phyloP scores from a whole-genome alignment of 2,888 invertebrate genomes.

The Euproctis similis region DNA sequence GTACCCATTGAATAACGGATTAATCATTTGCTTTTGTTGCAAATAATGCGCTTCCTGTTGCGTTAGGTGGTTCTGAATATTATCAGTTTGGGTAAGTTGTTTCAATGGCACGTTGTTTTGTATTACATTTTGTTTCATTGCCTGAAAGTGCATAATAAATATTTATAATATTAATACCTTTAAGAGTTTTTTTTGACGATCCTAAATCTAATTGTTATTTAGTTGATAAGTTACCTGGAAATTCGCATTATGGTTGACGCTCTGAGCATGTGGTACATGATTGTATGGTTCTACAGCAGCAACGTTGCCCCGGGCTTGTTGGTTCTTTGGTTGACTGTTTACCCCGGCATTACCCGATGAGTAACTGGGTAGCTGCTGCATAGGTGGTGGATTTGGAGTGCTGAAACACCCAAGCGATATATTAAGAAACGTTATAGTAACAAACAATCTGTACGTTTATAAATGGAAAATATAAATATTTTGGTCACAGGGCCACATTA shows the following conservation, averaged over 20 bases:
- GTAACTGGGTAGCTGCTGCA: slow-evolving; percentile 68
- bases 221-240: slow-evolving; percentile 45
- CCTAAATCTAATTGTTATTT: no score
- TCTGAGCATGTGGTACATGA: slow-evolving; percentile 83
- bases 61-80: slow-evolving; percentile 62
- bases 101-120: slow-evolving; percentile 74
- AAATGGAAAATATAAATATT: no score
- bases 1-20: slow-evolving; percentile 65
- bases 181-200: no score
- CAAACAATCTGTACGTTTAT: no score
- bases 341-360: slow-evolving; percentile 45
- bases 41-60: slow-evolving; percentile 71
- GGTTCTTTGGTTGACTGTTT: slow-evolving; percentile 66
- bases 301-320: slow-evolving; percentile 83
- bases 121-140: slow-evolving; percentile 65
- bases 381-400: slow-evolving; percentile 61
- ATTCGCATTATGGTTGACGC: slow-evolving; percentile 62
- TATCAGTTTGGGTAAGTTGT: slow-evolving; percentile 67
- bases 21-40: slow-evolving; percentile 72
- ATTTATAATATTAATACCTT: not conserved
- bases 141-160: slow-evolving; percentile 32
- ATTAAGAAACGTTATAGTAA: no score
- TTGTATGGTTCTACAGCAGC: slow-evolving; percentile 93
- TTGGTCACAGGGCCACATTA: no score
- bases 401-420: slow-evolving; percentile 41